phyloP scores from a whole-genome alignment of 2,113 vertebrate species.

The Xenopus laevis region DNA sequence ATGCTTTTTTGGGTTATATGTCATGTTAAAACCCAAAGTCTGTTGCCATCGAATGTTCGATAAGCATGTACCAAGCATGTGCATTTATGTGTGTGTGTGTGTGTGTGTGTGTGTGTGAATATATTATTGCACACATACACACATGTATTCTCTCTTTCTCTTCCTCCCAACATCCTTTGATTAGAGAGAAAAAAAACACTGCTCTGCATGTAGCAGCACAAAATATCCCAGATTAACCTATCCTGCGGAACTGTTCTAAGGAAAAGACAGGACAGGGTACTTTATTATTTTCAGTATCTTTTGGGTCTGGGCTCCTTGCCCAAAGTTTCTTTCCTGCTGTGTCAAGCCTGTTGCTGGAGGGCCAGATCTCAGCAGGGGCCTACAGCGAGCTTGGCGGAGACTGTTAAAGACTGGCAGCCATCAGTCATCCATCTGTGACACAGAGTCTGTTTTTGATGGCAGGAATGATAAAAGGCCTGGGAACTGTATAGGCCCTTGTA shows the following conservation, averaged over 20 bases:
- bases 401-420: constrained; percentile 74
- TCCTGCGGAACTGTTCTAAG: constrained; percentile 47
- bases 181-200: constrained; percentile 36
- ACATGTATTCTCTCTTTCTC: too few relatives aligned
- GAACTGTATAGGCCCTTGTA: constrained; percentile 83
- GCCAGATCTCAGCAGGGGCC: constrained; percentile 63
- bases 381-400: constrained; percentile 55
- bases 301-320: constrained; percentile 68
- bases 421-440: constrained; percentile 71
- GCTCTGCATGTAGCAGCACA: constrained; percentile 56
- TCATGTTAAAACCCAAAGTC: too few relatives aligned
- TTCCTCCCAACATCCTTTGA: constrained; percentile 39
- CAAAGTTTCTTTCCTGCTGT: constrained; percentile 61
- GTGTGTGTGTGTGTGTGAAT: too few relatives aligned
- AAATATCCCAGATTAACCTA: constrained; percentile 52
- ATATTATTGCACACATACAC: too few relatives aligned
- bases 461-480: constrained; percentile 85
- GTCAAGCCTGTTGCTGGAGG: constrained; percentile 62
- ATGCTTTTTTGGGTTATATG: too few relatives aligned
- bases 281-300: constrained; percentile 64
- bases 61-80: too few relatives aligned
- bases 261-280: constrained; percentile 49
- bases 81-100: too few relatives aligned
- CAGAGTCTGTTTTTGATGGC: constrained; percentile 72
- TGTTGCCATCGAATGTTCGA: too few relatives aligned